phyloP scores from a whole-genome alignment of 2,888 invertebrate genomes.

The Busseola fusca region DNA sequence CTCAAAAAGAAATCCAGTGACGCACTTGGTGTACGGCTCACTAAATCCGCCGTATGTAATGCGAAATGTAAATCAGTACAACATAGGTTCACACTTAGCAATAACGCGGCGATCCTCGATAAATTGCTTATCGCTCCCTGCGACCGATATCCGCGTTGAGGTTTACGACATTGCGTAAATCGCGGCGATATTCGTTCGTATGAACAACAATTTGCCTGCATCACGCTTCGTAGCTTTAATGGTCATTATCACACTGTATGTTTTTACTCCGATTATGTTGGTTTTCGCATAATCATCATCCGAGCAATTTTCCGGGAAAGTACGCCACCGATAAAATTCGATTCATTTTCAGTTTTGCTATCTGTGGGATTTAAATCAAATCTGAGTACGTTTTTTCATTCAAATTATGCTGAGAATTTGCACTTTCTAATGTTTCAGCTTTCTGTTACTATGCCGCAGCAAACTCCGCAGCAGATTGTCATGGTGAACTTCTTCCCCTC shows the following conservation, averaged over 20 bases:
- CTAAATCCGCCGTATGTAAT: conserved; percentile 31
- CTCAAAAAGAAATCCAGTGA: background rate
- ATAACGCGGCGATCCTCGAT: conserved; percentile 52
- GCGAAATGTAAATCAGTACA: conserved; percentile 42
- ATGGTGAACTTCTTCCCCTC: background rate
- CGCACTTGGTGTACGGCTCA: conserved; percentile 11
- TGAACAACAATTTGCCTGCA: conserved; percentile 25
- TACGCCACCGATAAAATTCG: background rate
- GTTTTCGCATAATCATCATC: background rate
- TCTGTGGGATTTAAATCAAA: background rate
- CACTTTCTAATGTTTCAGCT: too few relatives aligned
- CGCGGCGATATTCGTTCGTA: conserved; percentile 35
- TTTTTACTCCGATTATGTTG: conserved; percentile 14
- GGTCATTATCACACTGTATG: conserved; percentile 32
- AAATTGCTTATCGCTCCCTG: conserved; percentile 54
- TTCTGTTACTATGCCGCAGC: background rate
- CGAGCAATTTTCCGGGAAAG: background rate
- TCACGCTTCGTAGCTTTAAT: conserved; percentile 34
- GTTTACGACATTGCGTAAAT: conserved; percentile 57
- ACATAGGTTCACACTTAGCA: conserved; percentile 50
- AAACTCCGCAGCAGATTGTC: background rate
- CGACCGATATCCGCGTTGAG: conserved; percentile 52
- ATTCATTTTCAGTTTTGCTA: background rate
- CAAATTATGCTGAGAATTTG: background rate
- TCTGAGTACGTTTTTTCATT: background rate